A percentile compares a stretch with the other conserved stretches of the same genome.
Evolutionary conservation across 2,113 vertebrate genomes (phyloP).

Genomic region (Pelmatolapia mariae): DNA sequence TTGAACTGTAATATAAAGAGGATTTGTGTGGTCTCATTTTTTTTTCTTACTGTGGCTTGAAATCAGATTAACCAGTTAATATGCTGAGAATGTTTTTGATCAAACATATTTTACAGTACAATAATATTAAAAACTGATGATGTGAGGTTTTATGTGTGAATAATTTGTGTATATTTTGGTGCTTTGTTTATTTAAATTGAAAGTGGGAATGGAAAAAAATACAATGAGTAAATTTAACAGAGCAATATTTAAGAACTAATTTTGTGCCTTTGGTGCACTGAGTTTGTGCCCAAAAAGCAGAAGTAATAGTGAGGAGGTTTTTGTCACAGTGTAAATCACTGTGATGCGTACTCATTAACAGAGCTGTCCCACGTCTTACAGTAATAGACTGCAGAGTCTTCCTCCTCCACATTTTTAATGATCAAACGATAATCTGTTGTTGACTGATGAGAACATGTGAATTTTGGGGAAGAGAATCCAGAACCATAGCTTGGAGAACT

Average conservation of each 20-base stretch:
- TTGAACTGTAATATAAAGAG: no score
- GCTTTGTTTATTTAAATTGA: background rate
- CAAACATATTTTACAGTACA: rapidly evolving
- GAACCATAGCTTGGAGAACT: no score
- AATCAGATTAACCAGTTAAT: background rate
- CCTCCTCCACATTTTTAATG: no score
- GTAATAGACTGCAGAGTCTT: background rate
- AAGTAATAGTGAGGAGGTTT: background rate
- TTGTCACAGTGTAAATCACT: background rate
- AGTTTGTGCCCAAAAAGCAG: background rate
- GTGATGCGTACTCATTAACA: background rate
- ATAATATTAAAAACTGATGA: background rate
- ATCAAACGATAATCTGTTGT: no score
- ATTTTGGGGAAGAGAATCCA: no score
- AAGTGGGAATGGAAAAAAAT: background rate
- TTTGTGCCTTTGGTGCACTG: rapidly evolving
- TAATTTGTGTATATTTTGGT: background rate
- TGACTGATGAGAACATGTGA: no score
- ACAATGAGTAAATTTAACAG: rapidly evolving
- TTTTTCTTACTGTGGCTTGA: rapidly evolving
- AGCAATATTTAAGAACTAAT: background rate
- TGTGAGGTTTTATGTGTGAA: background rate
- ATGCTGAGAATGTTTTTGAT: rapidly evolving
- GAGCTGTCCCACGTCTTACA: rapidly evolving
- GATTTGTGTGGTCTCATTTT: no score